Percentiles rank a stretch among this genome's conserved stretches.
These are phyloP conservation scores for Microtus richardsoni DNA, from an alignment of 2,113 vertebrate species.

Conservation along the genomic window DNA sequence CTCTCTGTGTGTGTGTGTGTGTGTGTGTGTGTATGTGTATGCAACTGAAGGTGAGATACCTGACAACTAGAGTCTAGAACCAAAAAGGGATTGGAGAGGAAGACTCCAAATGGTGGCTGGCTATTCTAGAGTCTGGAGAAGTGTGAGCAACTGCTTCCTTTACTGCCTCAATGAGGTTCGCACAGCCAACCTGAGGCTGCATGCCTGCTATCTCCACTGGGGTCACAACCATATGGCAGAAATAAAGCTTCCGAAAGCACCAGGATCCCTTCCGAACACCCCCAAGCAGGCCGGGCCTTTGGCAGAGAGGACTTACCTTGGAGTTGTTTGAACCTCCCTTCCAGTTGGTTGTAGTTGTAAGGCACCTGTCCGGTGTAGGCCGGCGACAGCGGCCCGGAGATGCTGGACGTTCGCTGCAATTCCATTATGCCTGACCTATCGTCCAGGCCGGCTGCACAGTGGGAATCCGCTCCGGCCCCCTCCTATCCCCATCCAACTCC, in stretches of 20 bases:
- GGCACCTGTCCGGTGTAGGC: conserved; percentile 90
- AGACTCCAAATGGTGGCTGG: conserved; percentile 50
- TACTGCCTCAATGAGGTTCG: background rate
- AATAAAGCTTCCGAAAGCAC: conserved; percentile 16
- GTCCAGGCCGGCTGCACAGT: conserved; percentile 70
- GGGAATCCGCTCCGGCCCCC: conserved; percentile 73
- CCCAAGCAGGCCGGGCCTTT: background rate
- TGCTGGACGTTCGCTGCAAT: conserved; percentile 89
- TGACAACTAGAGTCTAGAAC: background rate
- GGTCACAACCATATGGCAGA: conserved; percentile 60
- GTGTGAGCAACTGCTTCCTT: background rate
- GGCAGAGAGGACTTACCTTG: conserved; percentile 91
- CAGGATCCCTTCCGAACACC: background rate
- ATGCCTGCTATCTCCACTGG: background rate
- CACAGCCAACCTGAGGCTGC: background rate
- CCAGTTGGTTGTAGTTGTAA: conserved; percentile 94
- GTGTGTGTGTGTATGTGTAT: background rate
- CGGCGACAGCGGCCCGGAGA: conserved; percentile 89
- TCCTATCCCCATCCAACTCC: conserved; percentile 81
- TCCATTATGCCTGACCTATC: conserved; percentile 88
- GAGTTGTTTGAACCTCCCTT: conserved; percentile 97
- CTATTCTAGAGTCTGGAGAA: background rate
- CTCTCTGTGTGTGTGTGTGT: background rate
- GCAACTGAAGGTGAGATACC: background rate
- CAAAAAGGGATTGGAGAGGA: background rate